Conservation (phyloP, 2,888 invertebrate genomes). For the Thereva nobilitata region DNA sequence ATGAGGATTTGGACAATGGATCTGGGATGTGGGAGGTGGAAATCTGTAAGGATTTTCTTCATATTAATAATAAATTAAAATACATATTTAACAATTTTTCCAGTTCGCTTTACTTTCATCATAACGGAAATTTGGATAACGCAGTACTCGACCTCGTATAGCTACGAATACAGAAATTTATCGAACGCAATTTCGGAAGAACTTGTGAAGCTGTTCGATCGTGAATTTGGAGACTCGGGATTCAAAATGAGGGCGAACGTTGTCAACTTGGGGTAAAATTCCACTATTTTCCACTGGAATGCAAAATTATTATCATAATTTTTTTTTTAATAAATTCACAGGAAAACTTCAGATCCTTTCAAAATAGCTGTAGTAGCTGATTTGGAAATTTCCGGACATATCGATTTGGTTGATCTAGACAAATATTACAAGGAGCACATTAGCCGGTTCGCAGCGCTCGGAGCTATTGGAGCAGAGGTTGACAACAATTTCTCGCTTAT, state of each 20-base stretch:
- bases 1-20: not conserved
- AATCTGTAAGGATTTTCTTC: constrained; percentile 36
- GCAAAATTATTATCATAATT: too few relatives aligned
- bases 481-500: constrained; percentile 49
- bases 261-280: constrained; percentile 49
- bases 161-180: constrained; percentile 45
- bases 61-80: constrained; percentile 32
- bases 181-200: constrained; percentile 45
- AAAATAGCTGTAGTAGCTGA: constrained; percentile 48
- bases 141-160: constrained; percentile 42
- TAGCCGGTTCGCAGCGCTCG: constrained; percentile 44
- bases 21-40: not conserved
- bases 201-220: constrained; percentile 45
- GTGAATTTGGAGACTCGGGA: constrained; percentile 43
- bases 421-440: constrained; percentile 41
- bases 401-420: constrained; percentile 39
- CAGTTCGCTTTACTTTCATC: constrained; percentile 51
- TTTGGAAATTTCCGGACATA: constrained; percentile 48
- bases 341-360: constrained; percentile 36
- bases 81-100: not conserved
- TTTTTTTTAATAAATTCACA: too few relatives aligned
- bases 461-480: constrained; percentile 46
- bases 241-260: constrained; percentile 46
- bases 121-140: constrained; percentile 49
- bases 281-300: constrained; percentile 36